Evolutionary conservation across 2,888 invertebrate species (phyloP).

Genomic region (Dicyrtoma fusca): DNA sequence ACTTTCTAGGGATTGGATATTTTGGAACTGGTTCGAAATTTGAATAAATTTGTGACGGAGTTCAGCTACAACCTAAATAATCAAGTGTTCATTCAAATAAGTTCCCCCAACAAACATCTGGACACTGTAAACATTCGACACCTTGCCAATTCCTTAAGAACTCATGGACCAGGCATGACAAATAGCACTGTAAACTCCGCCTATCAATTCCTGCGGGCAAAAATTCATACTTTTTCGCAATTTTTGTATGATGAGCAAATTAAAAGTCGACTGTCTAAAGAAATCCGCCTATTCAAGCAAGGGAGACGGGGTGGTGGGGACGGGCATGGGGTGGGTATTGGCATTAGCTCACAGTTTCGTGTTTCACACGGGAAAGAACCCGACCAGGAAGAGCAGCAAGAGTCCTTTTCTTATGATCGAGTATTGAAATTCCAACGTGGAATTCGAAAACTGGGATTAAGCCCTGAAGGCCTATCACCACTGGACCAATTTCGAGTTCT

Average conservation of each 20-base stretch:
- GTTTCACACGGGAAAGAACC: neutral
- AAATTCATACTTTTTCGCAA: slow-evolving; percentile 92
- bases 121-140: slow-evolving; percentile 95
- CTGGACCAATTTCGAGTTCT: slow-evolving; percentile 90
- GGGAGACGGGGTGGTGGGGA: slow-evolving; percentile 39
- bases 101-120: slow-evolving; percentile 87
- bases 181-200: slow-evolving; percentile 72
- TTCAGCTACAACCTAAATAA: slow-evolving; percentile 95
- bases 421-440: slow-evolving; percentile 93
- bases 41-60: slow-evolving; percentile 89
- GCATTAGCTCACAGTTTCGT: neutral
- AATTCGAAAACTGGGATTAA: slow-evolving; percentile 82
- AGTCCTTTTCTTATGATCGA: slow-evolving; percentile 77
- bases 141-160: slow-evolving; percentile 94
- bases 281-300: slow-evolving; percentile 73
- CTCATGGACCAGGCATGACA: slow-evolving; percentile 89
- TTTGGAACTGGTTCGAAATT: slow-evolving; percentile 94
- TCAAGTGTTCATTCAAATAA: slow-evolving; percentile 91
- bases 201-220: slow-evolving; percentile 90
- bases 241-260: slow-evolving; percentile 98
- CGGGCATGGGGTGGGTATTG: neutral
- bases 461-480: slow-evolving; percentile 80
- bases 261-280: slow-evolving; percentile 89
- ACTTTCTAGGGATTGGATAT: slow-evolving; percentile 86
- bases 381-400: slow-evolving; percentile 2